Evolutionary conservation across 2,113 vertebrate species (phyloP).

Genomic region (Apeltes quadracus): DNA sequence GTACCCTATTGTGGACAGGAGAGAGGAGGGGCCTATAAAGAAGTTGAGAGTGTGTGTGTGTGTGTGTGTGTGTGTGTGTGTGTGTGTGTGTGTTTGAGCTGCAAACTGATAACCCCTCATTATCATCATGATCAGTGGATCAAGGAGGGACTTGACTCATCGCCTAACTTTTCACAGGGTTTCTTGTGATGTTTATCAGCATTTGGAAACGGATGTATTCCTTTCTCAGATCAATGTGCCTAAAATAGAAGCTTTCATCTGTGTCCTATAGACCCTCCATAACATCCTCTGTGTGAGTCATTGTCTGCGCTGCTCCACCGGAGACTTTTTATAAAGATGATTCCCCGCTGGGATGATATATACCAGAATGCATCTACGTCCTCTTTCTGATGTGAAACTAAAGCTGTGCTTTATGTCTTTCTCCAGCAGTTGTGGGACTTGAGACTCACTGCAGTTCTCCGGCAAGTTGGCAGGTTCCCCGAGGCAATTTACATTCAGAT

Average conservation of each 20-base stretch:
- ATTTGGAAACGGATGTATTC: constrained; percentile 32
- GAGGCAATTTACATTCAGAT: constrained; percentile 51
- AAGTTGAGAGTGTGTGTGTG: constrained; percentile 8
- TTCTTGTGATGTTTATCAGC: background rate
- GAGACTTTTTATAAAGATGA: constrained; percentile 63
- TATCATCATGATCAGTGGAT: constrained; percentile 18
- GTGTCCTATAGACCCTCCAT: constrained; percentile 39
- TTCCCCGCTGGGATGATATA: constrained; percentile 51
- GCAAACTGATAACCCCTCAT: constrained; percentile 35
- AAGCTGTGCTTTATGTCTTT: constrained; percentile 48
- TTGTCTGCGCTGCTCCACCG: constrained; percentile 49
- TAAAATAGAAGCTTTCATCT: constrained; percentile 59
- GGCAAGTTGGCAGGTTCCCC: constrained; percentile 49
- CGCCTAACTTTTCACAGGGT: background rate
- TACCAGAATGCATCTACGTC: constrained; percentile 50
- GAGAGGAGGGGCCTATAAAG: constrained; percentile 21
- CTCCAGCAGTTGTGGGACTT: constrained; percentile 46
- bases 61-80: constrained; percentile 19
- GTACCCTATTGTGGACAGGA: constrained; percentile 76
- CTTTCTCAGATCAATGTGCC: constrained; percentile 22
- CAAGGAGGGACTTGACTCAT: background rate
- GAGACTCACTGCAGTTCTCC: constrained; percentile 43
- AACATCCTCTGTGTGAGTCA: constrained; percentile 52
- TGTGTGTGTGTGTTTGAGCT: constrained; percentile 18
- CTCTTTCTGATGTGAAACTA: constrained; percentile 53